Evolutionary conservation across 2,888 invertebrate genomes (phyloP), one percentile per base, ranked within the genome.

Genomic region (Venusia cambrica): DNA sequence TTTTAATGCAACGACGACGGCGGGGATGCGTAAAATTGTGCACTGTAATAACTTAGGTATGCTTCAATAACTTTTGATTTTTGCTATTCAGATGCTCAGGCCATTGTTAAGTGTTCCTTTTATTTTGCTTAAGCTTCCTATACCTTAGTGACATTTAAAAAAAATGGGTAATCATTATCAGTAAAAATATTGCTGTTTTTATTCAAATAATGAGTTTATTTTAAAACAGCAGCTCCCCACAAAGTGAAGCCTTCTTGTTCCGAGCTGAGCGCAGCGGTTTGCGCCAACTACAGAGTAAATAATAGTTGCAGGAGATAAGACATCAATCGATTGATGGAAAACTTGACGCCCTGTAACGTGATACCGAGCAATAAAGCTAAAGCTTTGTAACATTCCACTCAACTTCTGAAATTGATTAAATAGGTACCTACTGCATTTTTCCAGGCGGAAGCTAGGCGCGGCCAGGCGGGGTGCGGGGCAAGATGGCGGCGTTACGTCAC

Each of bases 401-500:
- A 51, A 68, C 57, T 68, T 65, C 71, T 74, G 73, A 80, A 80
- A 79, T 79, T 79, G 76, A 80, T 80, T 76, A 72, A 72, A 73
- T 74, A 77, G 28, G n/a, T n/a, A n/a, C n/a, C n/a, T n/a, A n/a
- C n/a, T 49, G 45, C 45, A 49, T 49, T 49, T 46, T 48, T 42
- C 42, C 41, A 27, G 44, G 44, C 40, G 36, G 58, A 51, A 54
- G 43, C 38, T 52, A 53, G 58, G 55, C 32, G 71, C 62, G 68
- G 68, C 52, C 45, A 51, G 61, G 57, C 56, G 63, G 53, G 51
- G 49, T 26, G 55, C 41, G 66, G 62, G 65, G 71, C 76, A 83
- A 75, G 37, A 84, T 84, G 84, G 84, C 83, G 69, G 55, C 70
- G 64, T 84, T 84, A 84, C 84, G 83, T 84, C 84, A 84, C 77